Base-by-base conservation (phyloP, 2,113 vertebrate genomes). In the Nanorana parkeri region DNA sequence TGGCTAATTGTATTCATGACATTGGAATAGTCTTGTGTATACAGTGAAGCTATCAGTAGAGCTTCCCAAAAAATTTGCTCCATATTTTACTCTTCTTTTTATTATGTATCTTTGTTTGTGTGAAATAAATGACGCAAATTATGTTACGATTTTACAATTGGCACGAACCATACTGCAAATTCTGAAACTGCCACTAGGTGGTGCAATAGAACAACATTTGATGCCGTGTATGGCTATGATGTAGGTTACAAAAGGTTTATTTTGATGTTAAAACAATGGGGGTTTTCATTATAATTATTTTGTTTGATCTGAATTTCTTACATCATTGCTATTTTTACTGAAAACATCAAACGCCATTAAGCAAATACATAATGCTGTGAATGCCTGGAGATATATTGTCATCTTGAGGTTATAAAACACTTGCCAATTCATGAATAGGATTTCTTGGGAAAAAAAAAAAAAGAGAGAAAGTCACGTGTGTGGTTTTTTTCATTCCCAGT, bases 101-200 rank as follows among this genome's bases (percentile, higher is more conserved):
- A 36, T 36, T 36, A 36, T 36, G 32, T 36, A 4, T 36, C 6
- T 36, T 3, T 36, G 32, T 36, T 3, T 36, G 32, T n/a, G n/a
- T n/a, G n/a, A n/a, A n/a, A n/a, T n/a, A 36, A 36, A 36, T 36
- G 6, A 36, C 6, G 32, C 3, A 36, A 36, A 36, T 6, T 36
- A 36, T 36, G 32, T 3, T 36, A 6, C 3, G 32, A 6, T 6
- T 4, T 36, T 36, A 36, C 32, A 36, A 3, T 36, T 6, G 3
- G 32, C 32, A 36, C 3, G 3, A 3, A 36, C 32, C 6, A 4
- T 36, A 47, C 41, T 74, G 72, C 72, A 60, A 75, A 41, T 56
- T 21, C 29, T 61, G 1, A 7, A 7, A 60, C 20, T 23, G 78
- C 92, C 94, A 92, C 92, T 89, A 92, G 94, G 87, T 92, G 94